Conservation (phyloP, 2,888 invertebrate species). For the Orthonevra nobilis region DNA sequence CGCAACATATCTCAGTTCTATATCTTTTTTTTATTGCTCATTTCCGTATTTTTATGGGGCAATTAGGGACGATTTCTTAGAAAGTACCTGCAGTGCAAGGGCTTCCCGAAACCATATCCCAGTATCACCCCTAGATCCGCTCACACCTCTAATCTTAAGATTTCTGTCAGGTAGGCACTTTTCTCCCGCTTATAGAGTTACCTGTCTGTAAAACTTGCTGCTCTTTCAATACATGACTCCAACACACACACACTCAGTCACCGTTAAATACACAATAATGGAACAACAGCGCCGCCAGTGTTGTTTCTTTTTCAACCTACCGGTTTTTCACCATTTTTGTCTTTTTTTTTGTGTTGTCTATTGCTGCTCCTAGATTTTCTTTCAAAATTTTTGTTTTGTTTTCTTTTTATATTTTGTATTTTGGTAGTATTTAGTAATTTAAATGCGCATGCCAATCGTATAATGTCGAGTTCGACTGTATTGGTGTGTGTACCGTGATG, state of each 20-base stretch:
- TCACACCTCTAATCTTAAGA: not conserved
- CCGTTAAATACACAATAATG: too few species aligned
- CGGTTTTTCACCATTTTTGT: conserved; percentile 68
- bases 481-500: conserved; percentile 18
- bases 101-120: too few species aligned
- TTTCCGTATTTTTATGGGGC: not conserved
- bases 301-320: conserved; percentile 52
- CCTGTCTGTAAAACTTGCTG: conserved; percentile 57
- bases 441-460: conserved; percentile 66
- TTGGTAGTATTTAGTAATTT: conserved; percentile 40
- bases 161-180: conserved; percentile 49
- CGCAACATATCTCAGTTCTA: too few species aligned
- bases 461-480: conserved; percentile 42
- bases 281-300: conserved; percentile 1
- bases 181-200: conserved; percentile 42
- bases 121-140: conserved; percentile 37
- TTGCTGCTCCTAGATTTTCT: conserved; percentile 59
- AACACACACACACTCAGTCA: too few species aligned
- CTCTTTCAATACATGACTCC: conserved; percentile 33
- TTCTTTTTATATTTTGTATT: conserved; percentile 12
- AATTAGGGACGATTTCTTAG: too few species aligned
- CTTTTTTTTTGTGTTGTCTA: too few species aligned
- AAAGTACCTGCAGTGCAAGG: too few species aligned
- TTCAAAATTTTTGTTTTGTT: conserved; percentile 22
- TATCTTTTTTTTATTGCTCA: conserved; percentile 5